Conservation (phyloP, 2,888 invertebrate species). For the Drosophila algonquin region DNA sequence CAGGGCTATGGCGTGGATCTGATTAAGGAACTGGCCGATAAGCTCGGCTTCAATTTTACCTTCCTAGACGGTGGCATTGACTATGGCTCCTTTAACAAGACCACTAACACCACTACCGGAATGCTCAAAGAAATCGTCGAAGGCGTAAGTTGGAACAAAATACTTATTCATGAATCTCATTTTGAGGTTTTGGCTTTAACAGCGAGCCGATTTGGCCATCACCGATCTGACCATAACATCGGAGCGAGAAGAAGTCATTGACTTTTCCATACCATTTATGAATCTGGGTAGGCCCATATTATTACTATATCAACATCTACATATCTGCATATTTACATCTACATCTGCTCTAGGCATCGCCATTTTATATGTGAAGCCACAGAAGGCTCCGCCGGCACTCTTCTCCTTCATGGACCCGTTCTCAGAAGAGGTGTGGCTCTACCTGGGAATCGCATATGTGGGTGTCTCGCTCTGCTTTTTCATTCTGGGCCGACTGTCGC, state of each 20-base stretch:
- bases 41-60: conserved; percentile 92
- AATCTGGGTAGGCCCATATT: conserved; percentile 87
- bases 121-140: conserved; percentile 94
- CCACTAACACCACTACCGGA: conserved; percentile 90
- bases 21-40: conserved; percentile 90
- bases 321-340: neutral
- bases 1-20: conserved; percentile 95
- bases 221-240: conserved; percentile 95
- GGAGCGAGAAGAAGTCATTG: conserved; percentile 93
- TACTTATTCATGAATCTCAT: no score
- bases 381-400: conserved; percentile 91
- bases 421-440: conserved; percentile 93
- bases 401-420: conserved; percentile 97
- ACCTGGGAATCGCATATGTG: conserved; percentile 86
- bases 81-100: conserved; percentile 88
- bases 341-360: conserved; percentile 87
- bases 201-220: conserved; percentile 93
- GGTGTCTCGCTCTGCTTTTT: conserved; percentile 87
- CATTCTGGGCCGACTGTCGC: conserved; percentile 91
- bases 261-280: conserved; percentile 98
- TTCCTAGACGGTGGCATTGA: conserved; percentile 91
- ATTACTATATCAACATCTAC: no score
- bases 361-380: conserved; percentile 94
- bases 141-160: conserved; percentile 70
- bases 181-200: neutral